Evolutionary conservation across 1,140 invertebrate species (phyloP), one percentile per base, ranked within the genome.

Genomic region (Lepidurus arcticus): DNA sequence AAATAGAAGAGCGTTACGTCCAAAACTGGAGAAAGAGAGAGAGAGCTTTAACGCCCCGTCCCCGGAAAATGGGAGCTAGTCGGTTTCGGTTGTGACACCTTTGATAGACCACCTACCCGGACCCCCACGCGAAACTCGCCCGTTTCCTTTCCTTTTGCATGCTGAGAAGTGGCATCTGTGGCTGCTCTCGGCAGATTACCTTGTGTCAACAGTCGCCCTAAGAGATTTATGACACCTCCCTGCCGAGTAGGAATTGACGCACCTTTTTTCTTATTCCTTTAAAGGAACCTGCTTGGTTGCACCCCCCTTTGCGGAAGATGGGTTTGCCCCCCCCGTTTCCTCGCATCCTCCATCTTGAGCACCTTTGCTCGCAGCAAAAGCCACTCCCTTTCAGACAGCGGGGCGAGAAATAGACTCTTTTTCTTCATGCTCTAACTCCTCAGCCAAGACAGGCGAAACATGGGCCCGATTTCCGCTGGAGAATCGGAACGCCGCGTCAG

Each of bases 201-300:
- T 65, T 65, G 53, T 65, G 53, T 65, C 53, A 65, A 65, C 53
- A 65, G 53, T 65, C 53, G 53, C 53, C 53, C 53, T 13, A 65
- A 65, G 53, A 65, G 53, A 65, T 65, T 65, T 65, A 65, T 65
- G 53, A 65, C n/a, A 65, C 53, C 53, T 65, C 53, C 53, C 53
- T 21, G 16, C 53, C 16, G 53, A 9, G 53, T 21, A 9, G 21
- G 53, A 65, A 65, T 65, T 65, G 53, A 65, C 53, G 53, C 53
- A 65, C 53, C 16, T 65, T 65, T 65, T 21, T 21, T 16, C 53
- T 21, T 65, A 21, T 7, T 21, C 13, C 53, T 21, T 7, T n/a
- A 65, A 65, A 21, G 5, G 21, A n/a, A 65, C n/a, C 53, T 65
- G 53, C 53, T 65, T 65, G 53, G 16, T 65, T 65, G 2, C 21